These are phyloP conservation scores for Natrix natrix DNA, from an alignment of 2,797 vertebrate species.

Conservation along the genomic window DNA sequence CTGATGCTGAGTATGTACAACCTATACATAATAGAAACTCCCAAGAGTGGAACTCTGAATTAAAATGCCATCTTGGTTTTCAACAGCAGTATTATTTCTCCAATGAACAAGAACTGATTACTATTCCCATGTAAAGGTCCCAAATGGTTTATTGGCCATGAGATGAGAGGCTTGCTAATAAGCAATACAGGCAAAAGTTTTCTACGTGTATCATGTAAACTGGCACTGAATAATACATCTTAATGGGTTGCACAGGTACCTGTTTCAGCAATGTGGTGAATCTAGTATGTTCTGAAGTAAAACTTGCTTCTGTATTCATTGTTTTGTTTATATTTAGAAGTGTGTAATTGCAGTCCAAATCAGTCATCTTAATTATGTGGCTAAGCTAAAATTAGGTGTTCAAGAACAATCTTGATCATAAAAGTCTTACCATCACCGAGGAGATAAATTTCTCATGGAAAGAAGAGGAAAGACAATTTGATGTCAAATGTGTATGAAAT, in stretches of 20 bases:
- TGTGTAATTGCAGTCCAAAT: background rate
- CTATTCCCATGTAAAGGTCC: slow-evolving; percentile 14
- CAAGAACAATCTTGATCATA: background rate
- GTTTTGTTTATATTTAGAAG: background rate
- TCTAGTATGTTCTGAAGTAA: background rate
- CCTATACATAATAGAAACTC: background rate
- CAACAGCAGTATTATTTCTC: background rate
- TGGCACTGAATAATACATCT: slow-evolving; percentile 28
- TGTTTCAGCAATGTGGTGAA: slow-evolving; percentile 28
- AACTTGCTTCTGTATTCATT: background rate
- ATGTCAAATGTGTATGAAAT: background rate
- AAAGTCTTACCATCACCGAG: background rate
- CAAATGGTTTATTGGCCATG: slow-evolving; percentile 8
- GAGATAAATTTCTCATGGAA: background rate
- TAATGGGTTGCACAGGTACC: slow-evolving; percentile 21
- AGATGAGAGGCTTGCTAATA: slow-evolving; percentile 34
- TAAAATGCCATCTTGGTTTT: slow-evolving; percentile 23
- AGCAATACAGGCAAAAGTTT: slow-evolving; percentile 13
- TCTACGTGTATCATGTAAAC: slow-evolving; percentile 17
- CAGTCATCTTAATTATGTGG: background rate
- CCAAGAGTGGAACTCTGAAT: slow-evolving; percentile 1
- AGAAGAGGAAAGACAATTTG: background rate
- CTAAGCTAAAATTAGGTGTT: background rate
- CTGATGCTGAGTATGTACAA: slow-evolving; percentile 14
- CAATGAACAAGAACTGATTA: slow-evolving; percentile 10